A percentile compares a stretch with the other conserved stretches of the same genome.
These are phyloP conservation scores for Hydra vulgaris DNA, from an alignment of 30 jellyfish, hydroid and myxozoan genomes.

Conservation along the genomic window DNA sequence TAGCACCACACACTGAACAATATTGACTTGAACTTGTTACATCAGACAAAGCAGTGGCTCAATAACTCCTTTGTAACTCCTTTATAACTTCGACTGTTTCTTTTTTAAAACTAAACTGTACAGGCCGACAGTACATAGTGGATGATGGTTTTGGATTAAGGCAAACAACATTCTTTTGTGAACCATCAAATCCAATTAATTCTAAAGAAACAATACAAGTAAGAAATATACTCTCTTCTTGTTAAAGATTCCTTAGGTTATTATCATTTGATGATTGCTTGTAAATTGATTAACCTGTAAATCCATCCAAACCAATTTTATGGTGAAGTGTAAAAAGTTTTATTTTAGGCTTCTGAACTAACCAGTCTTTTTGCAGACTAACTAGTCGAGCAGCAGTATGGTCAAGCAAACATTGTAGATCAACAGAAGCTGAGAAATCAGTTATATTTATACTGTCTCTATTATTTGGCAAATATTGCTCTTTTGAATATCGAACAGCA, in stretches of 20 bases:
- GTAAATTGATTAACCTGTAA: background rate
- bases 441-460: background rate
- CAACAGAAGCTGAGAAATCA: background rate
- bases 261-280: background rate
- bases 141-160: background rate
- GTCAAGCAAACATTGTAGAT: background rate
- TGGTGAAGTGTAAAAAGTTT: background rate
- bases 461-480: background rate
- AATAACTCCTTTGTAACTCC: background rate
- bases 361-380: background rate
- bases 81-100: background rate
- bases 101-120: background rate
- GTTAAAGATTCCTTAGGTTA: background rate
- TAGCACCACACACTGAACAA: no score
- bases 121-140: background rate
- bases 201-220: background rate
- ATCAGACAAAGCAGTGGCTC: no score
- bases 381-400: background rate
- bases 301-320: background rate
- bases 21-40: no score
- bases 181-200: background rate
- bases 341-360: background rate
- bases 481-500: background rate
- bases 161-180: background rate
- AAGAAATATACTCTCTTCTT: background rate